Conservation (phyloP, 1,140 invertebrate genomes). For the Oreohelix idahoensis region DNA sequence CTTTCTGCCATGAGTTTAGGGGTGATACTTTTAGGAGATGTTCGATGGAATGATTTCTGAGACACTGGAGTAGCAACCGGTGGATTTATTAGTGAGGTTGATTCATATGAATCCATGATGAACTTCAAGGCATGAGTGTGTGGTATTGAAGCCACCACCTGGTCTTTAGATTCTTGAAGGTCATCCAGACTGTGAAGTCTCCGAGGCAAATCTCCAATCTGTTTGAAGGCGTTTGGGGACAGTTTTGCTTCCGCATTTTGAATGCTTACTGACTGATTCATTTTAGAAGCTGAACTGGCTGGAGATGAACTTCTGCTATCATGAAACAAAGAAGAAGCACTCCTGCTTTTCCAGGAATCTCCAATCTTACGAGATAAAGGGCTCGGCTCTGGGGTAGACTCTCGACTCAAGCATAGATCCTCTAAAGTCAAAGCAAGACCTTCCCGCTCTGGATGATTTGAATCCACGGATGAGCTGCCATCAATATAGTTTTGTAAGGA, state of each 20-base stretch:
- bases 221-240: conserved; percentile 39
- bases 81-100: not conserved
- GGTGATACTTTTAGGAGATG: not conserved
- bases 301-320: conserved; percentile 31
- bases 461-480: not conserved
- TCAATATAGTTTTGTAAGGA: conserved; percentile 29
- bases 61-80: not conserved
- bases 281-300: conserved; percentile 38
- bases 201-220: not conserved
- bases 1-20: not conserved
- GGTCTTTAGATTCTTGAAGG: not conserved
- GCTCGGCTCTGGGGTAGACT: not conserved
- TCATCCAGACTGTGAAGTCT: not conserved
- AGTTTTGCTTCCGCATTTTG: conserved; percentile 5
- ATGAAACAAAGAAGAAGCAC: conserved; percentile 27
- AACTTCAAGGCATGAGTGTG: conserved; percentile 20
- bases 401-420: conserved; percentile 14
- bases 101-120: conserved; percentile 34
- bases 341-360: not conserved
- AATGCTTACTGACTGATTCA: conserved; percentile 5
- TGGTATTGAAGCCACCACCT: not conserved
- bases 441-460: conserved; percentile 15
- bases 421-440: conserved; percentile 37
- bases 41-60: not conserved
- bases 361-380: not conserved